Base-by-base conservation (phyloP, 2,113 vertebrate species). In the Nothobranchius furzeri region DNA sequence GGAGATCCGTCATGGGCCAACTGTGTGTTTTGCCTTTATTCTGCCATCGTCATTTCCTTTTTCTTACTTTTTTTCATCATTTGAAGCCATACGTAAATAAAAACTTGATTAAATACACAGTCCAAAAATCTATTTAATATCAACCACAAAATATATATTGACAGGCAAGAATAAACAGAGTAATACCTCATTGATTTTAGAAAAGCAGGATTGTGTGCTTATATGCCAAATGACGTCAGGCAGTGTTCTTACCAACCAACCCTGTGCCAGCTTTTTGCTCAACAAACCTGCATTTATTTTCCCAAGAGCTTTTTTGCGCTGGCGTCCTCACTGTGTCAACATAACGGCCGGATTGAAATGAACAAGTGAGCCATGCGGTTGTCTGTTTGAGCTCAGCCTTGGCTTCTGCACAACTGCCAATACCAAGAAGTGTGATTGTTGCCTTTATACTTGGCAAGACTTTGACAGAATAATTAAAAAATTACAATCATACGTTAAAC, bases 401-500 rank as follows among this genome's bases (percentile, higher is more conserved):
- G 36, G 12, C 13, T 2, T 12, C 12, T 30, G 40, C 37, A 40
- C n/a, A 66, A 45, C 60, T 76, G 64, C 62, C 58, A 70, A 24
- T 55, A 35, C 40, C 36, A n/a, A 43, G 15, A 37, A 42, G 14
- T 53, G 35, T 36, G 60, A 74, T 50, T 61, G 47, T 65, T 60
- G 63, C 70, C 49, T 68, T 64, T 40, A 6, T 59, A 53, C n/a
- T 73, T 73, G 49, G 61, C 64, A 67, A 58, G 15, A 45, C 64
- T 58, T 58, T 20, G 63, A 64, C 64, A 37, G 46, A 67, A 61
- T 70, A 50, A 67, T 50, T 56, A 40, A 64, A 45, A 45, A 45
- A 45, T 45, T 11, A 20, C 17, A 25, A 35, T 47, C 20, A 53
- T 15, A 36, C 9, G 52, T 45, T 62, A 35, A 59, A 59, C 70